Evolutionary conservation across 1,140 invertebrate genomes (phyloP).

Genomic region (Caenorhabditis briggsae): DNA sequence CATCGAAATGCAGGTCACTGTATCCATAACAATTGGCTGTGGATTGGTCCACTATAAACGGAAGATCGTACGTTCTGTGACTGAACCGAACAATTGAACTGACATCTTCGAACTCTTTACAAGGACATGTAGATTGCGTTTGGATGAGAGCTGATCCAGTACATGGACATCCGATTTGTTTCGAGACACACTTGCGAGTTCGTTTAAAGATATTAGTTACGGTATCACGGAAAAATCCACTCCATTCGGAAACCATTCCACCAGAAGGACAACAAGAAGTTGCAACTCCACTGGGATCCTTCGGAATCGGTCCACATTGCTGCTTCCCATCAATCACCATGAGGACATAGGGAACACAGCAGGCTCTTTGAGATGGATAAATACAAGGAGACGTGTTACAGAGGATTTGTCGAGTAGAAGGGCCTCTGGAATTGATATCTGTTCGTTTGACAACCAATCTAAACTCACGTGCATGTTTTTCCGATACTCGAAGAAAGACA

Average conservation of each 20-base stretch:
- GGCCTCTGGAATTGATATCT: neutral
- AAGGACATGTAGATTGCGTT: neutral
- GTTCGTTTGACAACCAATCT: too few species aligned
- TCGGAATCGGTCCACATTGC: conserved; percentile 3
- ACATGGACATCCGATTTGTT: neutral
- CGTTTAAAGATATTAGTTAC: neutral
- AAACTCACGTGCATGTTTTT: neutral
- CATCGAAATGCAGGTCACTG: too few species aligned
- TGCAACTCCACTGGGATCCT: neutral
- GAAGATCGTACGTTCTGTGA: too few species aligned
- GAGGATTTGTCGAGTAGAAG: neutral
- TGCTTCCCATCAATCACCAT: neutral
- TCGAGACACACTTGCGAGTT: neutral
- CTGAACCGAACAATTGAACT: too few species aligned
- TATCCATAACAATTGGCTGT: too few species aligned
- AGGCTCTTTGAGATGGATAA: neutral
- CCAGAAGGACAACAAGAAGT: neutral
- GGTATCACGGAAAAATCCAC: neutral
- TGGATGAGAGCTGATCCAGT: neutral
- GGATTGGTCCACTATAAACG: too few species aligned
- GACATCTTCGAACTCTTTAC: neutral
- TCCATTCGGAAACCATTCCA: neutral
- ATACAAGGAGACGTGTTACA: neutral
- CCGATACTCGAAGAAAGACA: neutral
- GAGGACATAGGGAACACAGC: conserved; percentile 14